These are phyloP conservation scores for Excalfactoria chinensis DNA, from an alignment of 2,113 vertebrate genomes.

Conservation along the genomic window DNA sequence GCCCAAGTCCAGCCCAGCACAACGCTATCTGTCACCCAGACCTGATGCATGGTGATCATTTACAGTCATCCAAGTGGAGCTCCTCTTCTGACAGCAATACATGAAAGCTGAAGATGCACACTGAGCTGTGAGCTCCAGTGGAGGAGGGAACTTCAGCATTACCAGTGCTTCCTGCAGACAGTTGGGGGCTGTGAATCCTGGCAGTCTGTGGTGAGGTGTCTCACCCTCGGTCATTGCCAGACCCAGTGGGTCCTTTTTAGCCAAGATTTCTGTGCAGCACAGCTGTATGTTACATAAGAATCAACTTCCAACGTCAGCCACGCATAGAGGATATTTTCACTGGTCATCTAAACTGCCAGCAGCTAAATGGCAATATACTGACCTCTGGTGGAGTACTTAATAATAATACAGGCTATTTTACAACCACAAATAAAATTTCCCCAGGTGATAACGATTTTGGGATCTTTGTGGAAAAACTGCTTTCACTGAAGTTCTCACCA, in stretches of 20 bases:
- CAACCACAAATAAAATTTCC: neutral
- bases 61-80: neutral
- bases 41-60: neutral
- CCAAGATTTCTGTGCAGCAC: neutral
- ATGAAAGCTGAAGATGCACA: neutral
- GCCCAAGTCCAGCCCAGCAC: neutral
- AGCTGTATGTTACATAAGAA: neutral
- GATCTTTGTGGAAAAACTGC: neutral
- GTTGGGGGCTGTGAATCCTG: neutral
- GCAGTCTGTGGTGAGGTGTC: neutral
- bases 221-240: neutral
- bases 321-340: neutral
- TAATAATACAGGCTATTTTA: neutral
- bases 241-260: neutral
- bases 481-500: neutral
- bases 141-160: neutral
- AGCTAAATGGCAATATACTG: neutral
- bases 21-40: neutral
- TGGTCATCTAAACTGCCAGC: neutral
- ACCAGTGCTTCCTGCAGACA: neutral
- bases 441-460: neutral
- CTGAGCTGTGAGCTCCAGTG: neutral
- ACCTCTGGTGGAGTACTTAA: neutral
- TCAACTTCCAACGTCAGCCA: neutral
- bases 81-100: neutral